These are phyloP conservation scores for Cryptophagus acutangulus DNA, from an alignment of 2,888 invertebrate species.

Conservation along the genomic window DNA sequence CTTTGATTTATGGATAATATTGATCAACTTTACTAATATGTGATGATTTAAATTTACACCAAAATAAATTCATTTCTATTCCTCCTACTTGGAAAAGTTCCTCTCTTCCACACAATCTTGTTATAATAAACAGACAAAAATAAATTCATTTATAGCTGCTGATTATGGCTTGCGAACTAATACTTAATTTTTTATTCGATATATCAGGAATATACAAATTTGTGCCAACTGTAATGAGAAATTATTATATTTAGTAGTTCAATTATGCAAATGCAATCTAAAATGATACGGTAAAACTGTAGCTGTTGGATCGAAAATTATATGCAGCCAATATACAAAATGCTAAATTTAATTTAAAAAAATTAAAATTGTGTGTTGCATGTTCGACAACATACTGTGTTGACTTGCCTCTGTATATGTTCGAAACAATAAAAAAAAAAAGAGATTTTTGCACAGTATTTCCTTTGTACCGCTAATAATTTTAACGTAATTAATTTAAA, in stretches of 20 bases:
- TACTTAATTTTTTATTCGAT: too few species aligned
- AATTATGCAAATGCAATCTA: not conserved
- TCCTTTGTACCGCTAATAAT: too few species aligned
- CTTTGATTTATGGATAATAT: constrained; percentile 46
- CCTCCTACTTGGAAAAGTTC: too few species aligned
- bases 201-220: not conserved
- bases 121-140: too few species aligned
- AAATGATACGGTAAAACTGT: not conserved
- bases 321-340: too few species aligned
- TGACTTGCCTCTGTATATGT: too few species aligned
- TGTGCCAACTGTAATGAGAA: constrained; percentile 3
- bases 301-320: not conserved
- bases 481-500: too few species aligned
- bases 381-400: too few species aligned
- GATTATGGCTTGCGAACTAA: not conserved
- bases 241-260: constrained; percentile 6
- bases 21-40: constrained; percentile 33
- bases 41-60: constrained; percentile 22
- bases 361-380: too few species aligned
- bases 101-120: not conserved
- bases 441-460: too few species aligned
- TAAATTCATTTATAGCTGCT: constrained; percentile 3
- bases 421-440: too few species aligned
- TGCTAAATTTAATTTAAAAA: too few species aligned
- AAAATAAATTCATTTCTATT: constrained; percentile 1